Percentiles rank a stretch among this genome's conserved stretches.
These are phyloP conservation scores for Patella depressa DNA, from an alignment of 2,888 invertebrate species.

Conservation along the genomic window DNA sequence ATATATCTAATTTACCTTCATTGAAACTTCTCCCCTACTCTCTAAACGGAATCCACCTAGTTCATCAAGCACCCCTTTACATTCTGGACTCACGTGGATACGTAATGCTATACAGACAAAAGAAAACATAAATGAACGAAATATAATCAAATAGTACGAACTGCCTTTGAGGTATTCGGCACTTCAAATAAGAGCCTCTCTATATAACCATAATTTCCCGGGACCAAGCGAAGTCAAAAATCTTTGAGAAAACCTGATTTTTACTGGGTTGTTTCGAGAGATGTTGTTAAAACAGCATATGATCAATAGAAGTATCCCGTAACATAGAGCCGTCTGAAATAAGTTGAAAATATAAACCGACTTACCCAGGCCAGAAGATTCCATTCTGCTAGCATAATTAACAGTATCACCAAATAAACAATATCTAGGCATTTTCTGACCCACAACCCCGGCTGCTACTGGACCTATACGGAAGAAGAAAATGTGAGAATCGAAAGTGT, in stretches of 20 bases:
- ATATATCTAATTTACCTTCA: slow-evolving; percentile 50
- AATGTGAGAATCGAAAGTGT: too few species aligned
- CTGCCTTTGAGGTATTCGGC: too few species aligned
- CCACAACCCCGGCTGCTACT: slow-evolving; percentile 87
- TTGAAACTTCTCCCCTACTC: slow-evolving; percentile 47
- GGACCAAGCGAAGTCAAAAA: too few species aligned
- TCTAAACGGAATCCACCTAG: slow-evolving; percentile 54
- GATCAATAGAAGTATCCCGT: neutral
- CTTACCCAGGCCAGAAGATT: slow-evolving; percentile 59
- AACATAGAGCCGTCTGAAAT: neutral
- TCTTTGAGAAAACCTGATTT: neutral
- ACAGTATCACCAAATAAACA: slow-evolving; percentile 74
- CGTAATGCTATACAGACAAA: slow-evolving; percentile 46
- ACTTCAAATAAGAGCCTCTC: too few species aligned
- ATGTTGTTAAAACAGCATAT: neutral
- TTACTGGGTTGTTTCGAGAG: too few species aligned
- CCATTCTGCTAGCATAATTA: slow-evolving; percentile 63
- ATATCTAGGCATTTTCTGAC: slow-evolving; percentile 92
- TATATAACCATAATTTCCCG: too few species aligned
- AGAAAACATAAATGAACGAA: neutral
- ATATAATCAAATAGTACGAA: neutral
- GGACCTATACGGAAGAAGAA: slow-evolving; percentile 37
- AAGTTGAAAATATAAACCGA: neutral
- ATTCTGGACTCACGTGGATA: slow-evolving; percentile 62
- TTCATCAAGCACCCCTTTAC: slow-evolving; percentile 49